A percentile compares a stretch with the other conserved stretches of the same genome.
These are phyloP conservation scores for Silurus lanzhouensis DNA, from an alignment of 2,797 vertebrate genomes.

Conservation along the genomic window DNA sequence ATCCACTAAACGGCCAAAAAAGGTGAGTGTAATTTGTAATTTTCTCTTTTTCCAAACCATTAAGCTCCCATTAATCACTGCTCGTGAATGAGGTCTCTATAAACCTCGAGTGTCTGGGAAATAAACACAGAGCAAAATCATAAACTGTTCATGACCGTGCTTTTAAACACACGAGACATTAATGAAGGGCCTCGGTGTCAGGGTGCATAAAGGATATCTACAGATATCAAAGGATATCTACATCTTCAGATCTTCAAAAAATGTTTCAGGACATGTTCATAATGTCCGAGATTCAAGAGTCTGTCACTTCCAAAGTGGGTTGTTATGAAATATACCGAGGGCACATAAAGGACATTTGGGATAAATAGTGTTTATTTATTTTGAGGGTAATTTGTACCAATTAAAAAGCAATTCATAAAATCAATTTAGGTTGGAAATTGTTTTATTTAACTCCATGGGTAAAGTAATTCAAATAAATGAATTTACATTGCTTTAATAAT, in stretches of 20 bases:
- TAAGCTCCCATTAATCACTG: conserved; percentile 95
- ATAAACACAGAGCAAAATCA: conserved; percentile 55
- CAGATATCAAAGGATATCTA: neutral
- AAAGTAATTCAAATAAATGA: neutral
- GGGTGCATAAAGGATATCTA: neutral
- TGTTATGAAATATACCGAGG: neutral
- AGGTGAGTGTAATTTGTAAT: neutral
- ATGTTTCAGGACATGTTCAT: neutral
- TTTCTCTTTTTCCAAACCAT: conserved; percentile 59
- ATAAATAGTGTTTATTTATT: neutral
- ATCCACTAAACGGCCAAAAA: neutral
- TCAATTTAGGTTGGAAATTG: neutral
- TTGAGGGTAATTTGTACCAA: neutral
- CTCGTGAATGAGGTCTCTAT: conserved; percentile 82
- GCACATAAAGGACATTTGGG: neutral
- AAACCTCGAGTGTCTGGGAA: conserved; percentile 70
- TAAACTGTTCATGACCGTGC: neutral
- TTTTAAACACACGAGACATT: neutral
- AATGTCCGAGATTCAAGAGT: neutral
- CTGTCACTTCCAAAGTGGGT: neutral
- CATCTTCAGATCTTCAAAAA: neutral
- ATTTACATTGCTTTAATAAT: neutral
- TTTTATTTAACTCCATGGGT: too few relatives aligned
- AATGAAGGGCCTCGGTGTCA: neutral
- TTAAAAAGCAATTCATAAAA: neutral